phyloP scores from a whole-genome alignment of 2,797 vertebrate genomes.

The Lepidocolaptes lacrymiger region DNA sequence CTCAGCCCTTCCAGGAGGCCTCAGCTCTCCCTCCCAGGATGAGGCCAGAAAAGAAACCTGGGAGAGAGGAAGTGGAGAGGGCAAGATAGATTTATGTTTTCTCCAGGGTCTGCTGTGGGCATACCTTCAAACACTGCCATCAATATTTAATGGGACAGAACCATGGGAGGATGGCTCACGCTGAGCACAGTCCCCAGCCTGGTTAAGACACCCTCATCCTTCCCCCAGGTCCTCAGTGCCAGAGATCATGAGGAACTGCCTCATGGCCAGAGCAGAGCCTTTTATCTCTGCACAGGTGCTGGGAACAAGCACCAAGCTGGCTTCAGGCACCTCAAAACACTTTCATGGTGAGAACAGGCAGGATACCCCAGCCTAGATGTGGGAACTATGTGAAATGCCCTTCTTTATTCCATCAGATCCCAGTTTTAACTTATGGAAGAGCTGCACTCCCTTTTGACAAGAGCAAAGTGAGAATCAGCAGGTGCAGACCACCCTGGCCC shows the following conservation, averaged over 20 bases:
- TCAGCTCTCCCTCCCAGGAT: not conserved
- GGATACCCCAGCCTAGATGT: not conserved
- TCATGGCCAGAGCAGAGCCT: not conserved
- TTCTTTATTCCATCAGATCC: not conserved
- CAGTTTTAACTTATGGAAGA: not conserved
- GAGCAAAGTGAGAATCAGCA: not conserved
- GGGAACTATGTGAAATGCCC: accelerated
- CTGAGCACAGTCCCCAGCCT: not conserved
- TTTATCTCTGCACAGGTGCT: not conserved
- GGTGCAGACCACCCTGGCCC: accelerated
- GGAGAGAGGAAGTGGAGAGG: not conserved
- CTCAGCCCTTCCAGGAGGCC: not conserved
- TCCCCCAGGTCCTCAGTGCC: no score
- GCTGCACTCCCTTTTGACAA: not conserved
- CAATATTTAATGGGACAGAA: not conserved
- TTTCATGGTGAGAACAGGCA: accelerated
- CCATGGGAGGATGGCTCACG: accelerated
- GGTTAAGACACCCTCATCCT: not conserved
- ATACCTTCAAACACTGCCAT: not conserved
- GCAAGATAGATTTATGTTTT: not conserved
- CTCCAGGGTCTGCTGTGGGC: not conserved
- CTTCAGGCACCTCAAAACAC: not conserved
- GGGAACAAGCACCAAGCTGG: not conserved
- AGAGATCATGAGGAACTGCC: accelerated
- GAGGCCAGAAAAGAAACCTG: not conserved